A percentile compares a stretch with the other conserved stretches of the same genome.
Conservation (phyloP, 2,888 invertebrate species). For the Electrophaes corylata region DNA sequence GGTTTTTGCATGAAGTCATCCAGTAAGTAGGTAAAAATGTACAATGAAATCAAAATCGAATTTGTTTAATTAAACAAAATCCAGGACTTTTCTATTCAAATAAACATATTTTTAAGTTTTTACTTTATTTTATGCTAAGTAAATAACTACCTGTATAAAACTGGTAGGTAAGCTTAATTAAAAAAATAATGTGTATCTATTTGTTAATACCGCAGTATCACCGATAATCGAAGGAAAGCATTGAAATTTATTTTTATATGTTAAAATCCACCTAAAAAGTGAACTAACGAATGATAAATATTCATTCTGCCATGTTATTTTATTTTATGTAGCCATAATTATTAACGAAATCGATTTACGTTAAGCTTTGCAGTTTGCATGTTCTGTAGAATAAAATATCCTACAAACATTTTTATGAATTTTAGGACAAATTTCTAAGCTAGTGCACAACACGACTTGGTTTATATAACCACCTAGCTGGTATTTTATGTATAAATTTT, state of each 20-base stretch:
- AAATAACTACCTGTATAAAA: not conserved
- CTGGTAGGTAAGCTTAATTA: slow-evolving; percentile 21
- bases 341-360: slow-evolving; percentile 27
- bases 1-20: not conserved
- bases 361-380: slow-evolving; percentile 29
- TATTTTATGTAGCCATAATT: slow-evolving; percentile 49
- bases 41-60: slow-evolving; percentile 34
- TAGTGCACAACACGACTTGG: slow-evolving; percentile 68
- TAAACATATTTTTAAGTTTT: slow-evolving; percentile 18
- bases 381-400: slow-evolving; percentile 6
- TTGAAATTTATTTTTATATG: slow-evolving; percentile 12
- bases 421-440: slow-evolving; percentile 53
- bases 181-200: slow-evolving; percentile 13
- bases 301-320: slow-evolving; percentile 30
- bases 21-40: slow-evolving; percentile 1
- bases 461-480: slow-evolving; percentile 64
- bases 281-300: slow-evolving; percentile 14
- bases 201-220: slow-evolving; percentile 23
- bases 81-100: slow-evolving; percentile 18
- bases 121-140: slow-evolving; percentile 21
- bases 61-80: slow-evolving; percentile 22
- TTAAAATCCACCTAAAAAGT: slow-evolving; percentile 14
- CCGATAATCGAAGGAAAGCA: slow-evolving; percentile 6
- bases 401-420: slow-evolving; percentile 40
- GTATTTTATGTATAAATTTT: slow-evolving; percentile 57